Conservation (phyloP, 2,113 vertebrate species). For the Ahaetulla prasina region DNA sequence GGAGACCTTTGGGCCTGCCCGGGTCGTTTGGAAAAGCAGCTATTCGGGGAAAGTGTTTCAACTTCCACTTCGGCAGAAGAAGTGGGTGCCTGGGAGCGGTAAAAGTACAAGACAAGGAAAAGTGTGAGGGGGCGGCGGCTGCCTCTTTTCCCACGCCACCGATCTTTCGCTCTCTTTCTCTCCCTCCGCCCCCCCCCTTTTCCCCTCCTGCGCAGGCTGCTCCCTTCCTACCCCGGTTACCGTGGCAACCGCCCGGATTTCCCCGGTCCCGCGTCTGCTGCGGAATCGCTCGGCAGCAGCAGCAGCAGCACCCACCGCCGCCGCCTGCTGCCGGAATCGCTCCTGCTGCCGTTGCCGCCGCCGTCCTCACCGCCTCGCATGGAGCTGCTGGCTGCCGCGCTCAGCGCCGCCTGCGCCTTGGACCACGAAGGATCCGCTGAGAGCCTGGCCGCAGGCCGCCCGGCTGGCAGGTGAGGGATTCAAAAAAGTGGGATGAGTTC, state of each 20-base stretch:
- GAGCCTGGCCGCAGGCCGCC: conserved; percentile 58
- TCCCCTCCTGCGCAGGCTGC: conserved; percentile 53
- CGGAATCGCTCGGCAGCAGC: conserved; percentile 46
- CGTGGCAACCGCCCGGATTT: conserved; percentile 65
- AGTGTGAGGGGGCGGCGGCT: background rate
- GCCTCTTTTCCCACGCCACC: background rate
- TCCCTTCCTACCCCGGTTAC: conserved; percentile 65
- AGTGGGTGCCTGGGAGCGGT: background rate
- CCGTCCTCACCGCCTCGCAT: conserved; percentile 49
- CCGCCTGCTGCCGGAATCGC: conserved; percentile 2
- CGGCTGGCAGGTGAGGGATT: conserved; percentile 58
- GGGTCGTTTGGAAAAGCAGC: background rate
- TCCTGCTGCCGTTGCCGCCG: background rate
- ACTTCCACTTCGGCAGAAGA: background rate
- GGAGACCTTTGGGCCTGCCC: background rate
- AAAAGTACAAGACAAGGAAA: background rate
- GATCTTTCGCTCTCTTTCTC: background rate
- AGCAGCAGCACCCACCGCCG: conserved; percentile 2
- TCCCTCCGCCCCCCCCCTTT: conserved; percentile 3
- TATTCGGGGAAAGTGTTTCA: background rate
- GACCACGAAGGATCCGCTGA: conserved; percentile 67
- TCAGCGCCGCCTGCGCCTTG: conserved; percentile 70
- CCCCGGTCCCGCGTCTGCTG: conserved; percentile 55
- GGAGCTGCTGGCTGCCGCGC: conserved; percentile 72
- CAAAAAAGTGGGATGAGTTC: background rate